Conservation (phyloP, 1,140 invertebrate genomes). For the Zeugodacus cucurbitae region DNA sequence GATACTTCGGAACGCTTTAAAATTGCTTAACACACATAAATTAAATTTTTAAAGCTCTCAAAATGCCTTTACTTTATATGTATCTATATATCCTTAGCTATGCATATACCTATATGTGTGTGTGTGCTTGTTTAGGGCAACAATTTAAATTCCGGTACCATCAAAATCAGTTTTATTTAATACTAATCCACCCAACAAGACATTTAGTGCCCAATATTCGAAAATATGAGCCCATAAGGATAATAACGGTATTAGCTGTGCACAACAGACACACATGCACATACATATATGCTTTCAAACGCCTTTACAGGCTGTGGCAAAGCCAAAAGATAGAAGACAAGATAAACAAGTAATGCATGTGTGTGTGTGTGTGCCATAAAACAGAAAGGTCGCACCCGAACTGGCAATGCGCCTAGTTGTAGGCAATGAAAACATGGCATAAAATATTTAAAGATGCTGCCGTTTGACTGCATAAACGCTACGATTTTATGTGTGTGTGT, state of each 20-base stretch:
- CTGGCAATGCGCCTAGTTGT: neutral
- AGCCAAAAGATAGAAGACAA: neutral
- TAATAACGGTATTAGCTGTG: conserved; percentile 25
- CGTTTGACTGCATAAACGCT: neutral
- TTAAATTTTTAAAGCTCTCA: neutral
- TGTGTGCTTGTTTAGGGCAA: neutral
- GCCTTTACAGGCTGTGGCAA: neutral
- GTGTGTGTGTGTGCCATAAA: no score
- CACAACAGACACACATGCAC: neutral
- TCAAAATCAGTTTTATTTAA: conserved; percentile 26
- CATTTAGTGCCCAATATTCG: conserved; percentile 19
- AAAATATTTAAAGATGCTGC: neutral
- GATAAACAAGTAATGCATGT: neutral
- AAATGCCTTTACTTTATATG: neutral
- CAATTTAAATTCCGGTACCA: neutral
- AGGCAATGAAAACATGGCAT: neutral
- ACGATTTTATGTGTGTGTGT: neutral
- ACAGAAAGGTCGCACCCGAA: no score
- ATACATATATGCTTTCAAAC: neutral
- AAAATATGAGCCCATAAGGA: neutral
- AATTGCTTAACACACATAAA: neutral
- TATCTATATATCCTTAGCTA: neutral
- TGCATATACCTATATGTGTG: neutral
- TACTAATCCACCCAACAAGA: conserved; percentile 25
- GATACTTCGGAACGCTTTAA: no score